Evolutionary conservation across 2,888 invertebrate genomes (phyloP), one percentile per base, ranked within the genome.

Genomic region (Calephelis perditalis): DNA sequence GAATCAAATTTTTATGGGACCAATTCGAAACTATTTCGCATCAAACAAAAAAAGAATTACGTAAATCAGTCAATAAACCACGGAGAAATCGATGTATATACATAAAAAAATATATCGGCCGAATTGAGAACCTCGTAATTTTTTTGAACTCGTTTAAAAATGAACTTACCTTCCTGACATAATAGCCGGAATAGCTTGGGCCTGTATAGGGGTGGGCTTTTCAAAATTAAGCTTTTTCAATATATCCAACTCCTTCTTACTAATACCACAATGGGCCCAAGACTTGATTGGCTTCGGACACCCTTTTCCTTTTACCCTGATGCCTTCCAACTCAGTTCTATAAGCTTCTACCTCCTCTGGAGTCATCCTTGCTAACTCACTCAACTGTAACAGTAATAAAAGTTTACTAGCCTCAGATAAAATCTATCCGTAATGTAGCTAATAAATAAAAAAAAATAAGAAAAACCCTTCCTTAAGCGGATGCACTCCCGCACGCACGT

Each of bases 261-360:
- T 97, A 26, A 99, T 97, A 6, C 99, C 99, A 79, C 98, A 98
- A 74, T 99, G 99, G 0, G 99, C 98, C 99, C 99, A 99, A 0
- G 95, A 94, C 87, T 94, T 96, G 64, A 99, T 97, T 0, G 96
- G 96, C 77, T 97, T 98, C 0, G 99, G 99, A 78, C 98, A 98
- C 8, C 97, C 97, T 79, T 98, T 98, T 36, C 99, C 99, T 78
- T 97, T 96, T 0, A 99, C 98, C 70, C 97, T 93, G 61, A 99
- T 97, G 1, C 98, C 98, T 89, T 99, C 99, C 65, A 99, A 78
- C 72, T 99, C 98, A 67, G 94, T 94, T 72, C 95, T 94, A 76
- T 97, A 97, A 0, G 94, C 93, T 65, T 97, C 97, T 0, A 97
- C 96, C 72, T 97, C 96, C 76, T 96, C 96, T 37, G 93, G 78